Conservation (phyloP, 1,140 invertebrate species). For the Bemisia tabaci region DNA sequence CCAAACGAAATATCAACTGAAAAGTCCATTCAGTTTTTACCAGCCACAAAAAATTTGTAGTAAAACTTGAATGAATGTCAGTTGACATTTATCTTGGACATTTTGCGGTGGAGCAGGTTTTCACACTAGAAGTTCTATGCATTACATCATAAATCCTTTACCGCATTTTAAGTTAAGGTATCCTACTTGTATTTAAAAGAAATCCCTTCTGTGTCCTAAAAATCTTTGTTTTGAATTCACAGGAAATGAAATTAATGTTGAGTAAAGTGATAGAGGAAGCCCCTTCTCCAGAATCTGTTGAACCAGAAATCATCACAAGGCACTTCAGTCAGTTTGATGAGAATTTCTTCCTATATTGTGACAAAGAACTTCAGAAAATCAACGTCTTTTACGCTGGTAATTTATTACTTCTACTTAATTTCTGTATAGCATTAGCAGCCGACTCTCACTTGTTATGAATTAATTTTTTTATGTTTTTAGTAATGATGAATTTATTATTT, state of each 20-base stretch:
- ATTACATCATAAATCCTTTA: too few relatives aligned
- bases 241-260: conserved; percentile 63
- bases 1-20: too few relatives aligned
- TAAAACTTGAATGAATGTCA: too few relatives aligned
- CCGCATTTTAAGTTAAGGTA: too few relatives aligned
- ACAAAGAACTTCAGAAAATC: conserved; percentile 73
- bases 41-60: too few relatives aligned
- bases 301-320: conserved; percentile 47
- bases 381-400: conserved; percentile 72
- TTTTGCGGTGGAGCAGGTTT: too few relatives aligned
- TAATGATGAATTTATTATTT: conserved; percentile 8
- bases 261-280: conserved; percentile 57
- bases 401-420: background rate
- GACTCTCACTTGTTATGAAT: background rate
- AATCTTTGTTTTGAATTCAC: conserved; percentile 14
- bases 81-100: too few relatives aligned
- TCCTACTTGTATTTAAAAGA: too few relatives aligned
- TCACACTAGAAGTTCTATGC: too few relatives aligned
- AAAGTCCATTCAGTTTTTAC: too few relatives aligned
- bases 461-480: conserved; percentile 7
- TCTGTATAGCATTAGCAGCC: background rate
- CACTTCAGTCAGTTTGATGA: conserved; percentile 74
- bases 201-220: too few relatives aligned
- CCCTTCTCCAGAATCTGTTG: conserved; percentile 50
- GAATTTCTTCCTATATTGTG: conserved; percentile 70